Base-by-base conservation (phyloP, 2,797 vertebrate genomes). In the Danio jaintianensis region DNA sequence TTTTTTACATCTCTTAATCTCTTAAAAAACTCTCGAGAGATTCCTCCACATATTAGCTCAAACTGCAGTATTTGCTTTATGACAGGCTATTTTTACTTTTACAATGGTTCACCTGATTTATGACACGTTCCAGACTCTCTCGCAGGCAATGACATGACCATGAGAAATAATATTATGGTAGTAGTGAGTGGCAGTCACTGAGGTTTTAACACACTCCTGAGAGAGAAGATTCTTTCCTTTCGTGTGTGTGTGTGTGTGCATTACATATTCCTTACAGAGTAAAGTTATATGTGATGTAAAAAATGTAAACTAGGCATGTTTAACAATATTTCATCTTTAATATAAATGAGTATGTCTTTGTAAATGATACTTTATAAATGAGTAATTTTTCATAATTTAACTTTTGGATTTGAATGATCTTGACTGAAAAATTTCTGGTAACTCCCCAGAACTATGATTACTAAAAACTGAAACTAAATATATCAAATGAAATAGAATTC, bases 161-260 rank as follows among this genome's bases (percentile, higher is more conserved):
- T 50, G 43, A 56, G 36, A 82, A 58, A 48, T 12, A 64, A 82
- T 55, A 63, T 59, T 36, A 40, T 43, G 64, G n/a, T n/a, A n/a
- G 22, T 52, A 59, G 45, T 69, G 38, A 52, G 52, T 66, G 40
- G 8, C 13, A 58, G 78, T 74, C 70, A 50, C 29, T 47, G 43
- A 47, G 62, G 43, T 79, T 75, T 75, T 75, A 38, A 52, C 71
- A 75, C 61, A 48, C 20, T 15, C 72, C 29, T 15, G 67, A 55
- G 74, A 76, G n/a, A 64, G 8, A 66, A 22, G 38, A 66, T 43
- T 22, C 40, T 62, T 50, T 75, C 79, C 47, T 45, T 7, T 70
- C 53, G 13, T 62, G 62, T 80, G 67, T 62, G 13, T 62, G 62
- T 80, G 67, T 71, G 43, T 59, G 55, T 61, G 72, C 11, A 58